phyloP scores from a whole-genome alignment of 2,888 invertebrate species.

The Petrolisthes cinctipes region DNA sequence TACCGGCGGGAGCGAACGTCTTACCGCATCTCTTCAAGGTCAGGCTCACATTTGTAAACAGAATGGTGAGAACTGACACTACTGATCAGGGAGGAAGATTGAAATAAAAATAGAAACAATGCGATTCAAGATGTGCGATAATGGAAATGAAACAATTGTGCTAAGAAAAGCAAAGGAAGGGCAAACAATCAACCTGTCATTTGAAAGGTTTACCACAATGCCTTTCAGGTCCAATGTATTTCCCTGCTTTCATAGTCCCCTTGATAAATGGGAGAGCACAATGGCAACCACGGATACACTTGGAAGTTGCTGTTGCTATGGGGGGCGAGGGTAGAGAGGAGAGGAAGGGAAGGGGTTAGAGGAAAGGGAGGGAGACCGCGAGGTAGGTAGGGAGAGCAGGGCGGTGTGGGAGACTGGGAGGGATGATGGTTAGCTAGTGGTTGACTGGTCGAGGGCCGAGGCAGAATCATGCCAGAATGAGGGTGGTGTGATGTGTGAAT shows the following conservation, averaged over 20 bases:
- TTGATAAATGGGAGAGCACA: background rate
- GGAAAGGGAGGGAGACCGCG: background rate
- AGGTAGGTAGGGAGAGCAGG: background rate
- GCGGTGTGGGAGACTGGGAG: background rate
- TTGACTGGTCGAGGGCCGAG: background rate
- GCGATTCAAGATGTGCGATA: no score
- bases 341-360: background rate
- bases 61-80: background rate
- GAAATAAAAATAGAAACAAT: no score
- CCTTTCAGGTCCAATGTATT: no score
- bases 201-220: no score
- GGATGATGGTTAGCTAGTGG: background rate
- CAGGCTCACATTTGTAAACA: background rate
- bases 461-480: background rate
- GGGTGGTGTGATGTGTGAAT: background rate
- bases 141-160: no score
- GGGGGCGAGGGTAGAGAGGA: background rate
- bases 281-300: background rate
- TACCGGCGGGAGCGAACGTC: background rate
- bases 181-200: no score
- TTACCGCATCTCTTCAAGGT: background rate
- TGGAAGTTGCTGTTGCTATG: constrained; percentile 13
- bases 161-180: no score
- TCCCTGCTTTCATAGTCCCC: background rate
- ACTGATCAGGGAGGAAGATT: no score